Evolutionary conservation across 1,140 invertebrate genomes (phyloP).

Genomic region (Temnothorax nylanderi): DNA sequence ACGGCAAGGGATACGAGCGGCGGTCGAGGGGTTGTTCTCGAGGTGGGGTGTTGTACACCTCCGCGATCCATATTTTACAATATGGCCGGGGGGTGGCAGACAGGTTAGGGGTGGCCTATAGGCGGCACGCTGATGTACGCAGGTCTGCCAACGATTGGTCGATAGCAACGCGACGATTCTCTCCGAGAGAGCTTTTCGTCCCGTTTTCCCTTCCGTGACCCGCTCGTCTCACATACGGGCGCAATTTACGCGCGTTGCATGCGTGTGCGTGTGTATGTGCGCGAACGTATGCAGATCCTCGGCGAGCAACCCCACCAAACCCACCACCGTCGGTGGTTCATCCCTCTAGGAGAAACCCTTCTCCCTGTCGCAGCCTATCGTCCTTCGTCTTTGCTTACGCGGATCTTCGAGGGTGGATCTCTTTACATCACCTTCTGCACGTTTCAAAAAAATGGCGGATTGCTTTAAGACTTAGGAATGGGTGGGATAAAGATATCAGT

Average conservation of each 20-base stretch:
- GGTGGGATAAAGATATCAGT: not conserved
- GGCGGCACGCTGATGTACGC: conserved; percentile 83
- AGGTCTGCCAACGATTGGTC: conserved; percentile 84
- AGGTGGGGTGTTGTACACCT: conserved; percentile 82
- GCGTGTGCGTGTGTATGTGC: conserved; percentile 44
- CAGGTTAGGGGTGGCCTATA: conserved; percentile 82
- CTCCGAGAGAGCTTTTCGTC: conserved; percentile 65
- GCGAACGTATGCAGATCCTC: conserved; percentile 69
- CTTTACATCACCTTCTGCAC: conserved; percentile 57
- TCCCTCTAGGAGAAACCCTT: conserved; percentile 64
- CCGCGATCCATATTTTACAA: conserved; percentile 85
- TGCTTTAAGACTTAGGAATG: not conserved
- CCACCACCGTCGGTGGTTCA: conserved; percentile 30
- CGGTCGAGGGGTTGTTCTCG: conserved; percentile 47
- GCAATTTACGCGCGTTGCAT: conserved; percentile 74
- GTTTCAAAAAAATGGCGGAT: conserved; percentile 67
- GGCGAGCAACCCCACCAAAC: conserved; percentile 56
- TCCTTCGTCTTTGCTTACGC: conserved; percentile 60
- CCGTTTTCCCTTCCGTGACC: conserved; percentile 27
- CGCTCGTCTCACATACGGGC: conserved; percentile 30
- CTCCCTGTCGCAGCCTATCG: conserved; percentile 62
- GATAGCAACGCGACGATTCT: conserved; percentile 82
- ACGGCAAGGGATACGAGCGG: conserved; percentile 58
- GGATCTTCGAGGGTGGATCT: conserved; percentile 69
- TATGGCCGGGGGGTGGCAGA: conserved; percentile 82